These are phyloP conservation scores for Meganola albula DNA, from an alignment of 2,888 invertebrate species.

Conservation along the genomic window DNA sequence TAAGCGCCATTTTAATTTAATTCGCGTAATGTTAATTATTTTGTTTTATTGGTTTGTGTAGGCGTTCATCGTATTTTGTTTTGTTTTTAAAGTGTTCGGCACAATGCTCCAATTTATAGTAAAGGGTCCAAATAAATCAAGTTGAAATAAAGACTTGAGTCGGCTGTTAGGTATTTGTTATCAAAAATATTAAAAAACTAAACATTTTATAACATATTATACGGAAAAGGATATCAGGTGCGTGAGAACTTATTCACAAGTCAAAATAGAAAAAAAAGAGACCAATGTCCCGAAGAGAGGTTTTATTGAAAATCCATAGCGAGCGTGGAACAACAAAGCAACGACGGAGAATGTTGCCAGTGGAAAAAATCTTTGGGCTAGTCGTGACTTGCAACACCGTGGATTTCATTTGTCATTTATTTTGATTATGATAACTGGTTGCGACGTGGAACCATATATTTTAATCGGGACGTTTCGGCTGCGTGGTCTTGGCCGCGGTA, in stretches of 20 bases:
- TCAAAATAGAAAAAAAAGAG: conserved; percentile 46
- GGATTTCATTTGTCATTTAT: conserved; percentile 78
- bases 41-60: too few species aligned
- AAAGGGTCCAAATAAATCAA: too few species aligned
- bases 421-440: conserved; percentile 74
- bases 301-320: conserved; percentile 66
- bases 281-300: conserved; percentile 59
- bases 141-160: too few species aligned
- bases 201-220: conserved; percentile 1
- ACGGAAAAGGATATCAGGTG: conserved; percentile 54
- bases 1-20: too few species aligned
- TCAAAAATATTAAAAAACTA: too few species aligned
- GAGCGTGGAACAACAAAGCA: conserved; percentile 63
- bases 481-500: conserved; percentile 15
- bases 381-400: conserved; percentile 70
- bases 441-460: conserved; percentile 40
- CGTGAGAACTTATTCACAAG: conserved; percentile 56
- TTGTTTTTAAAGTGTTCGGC: too few species aligned
- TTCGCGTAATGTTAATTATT: too few species aligned
- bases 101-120: too few species aligned
- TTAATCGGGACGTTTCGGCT: conserved; percentile 30
- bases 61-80: too few species aligned
- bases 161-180: too few species aligned
- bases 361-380: conserved; percentile 44
- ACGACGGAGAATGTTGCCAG: conserved; percentile 54